Conservation (phyloP, 2,888 invertebrate species). For the Ptychoptera albimana region DNA sequence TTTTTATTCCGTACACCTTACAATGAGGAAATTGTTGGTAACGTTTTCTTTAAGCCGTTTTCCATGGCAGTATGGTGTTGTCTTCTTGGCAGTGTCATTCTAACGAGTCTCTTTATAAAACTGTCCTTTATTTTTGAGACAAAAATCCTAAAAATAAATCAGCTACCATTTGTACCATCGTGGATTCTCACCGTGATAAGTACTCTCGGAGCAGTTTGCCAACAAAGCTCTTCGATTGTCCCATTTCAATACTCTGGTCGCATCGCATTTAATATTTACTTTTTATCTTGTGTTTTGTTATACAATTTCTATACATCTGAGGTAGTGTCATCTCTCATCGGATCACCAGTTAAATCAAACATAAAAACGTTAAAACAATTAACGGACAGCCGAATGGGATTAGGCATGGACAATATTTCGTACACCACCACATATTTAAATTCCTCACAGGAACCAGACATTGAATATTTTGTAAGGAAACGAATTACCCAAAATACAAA, state of each 20-base stretch:
- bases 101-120: slow-evolving; percentile 24
- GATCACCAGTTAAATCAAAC: slow-evolving; percentile 34
- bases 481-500: slow-evolving; percentile 5
- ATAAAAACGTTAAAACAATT: slow-evolving; percentile 36
- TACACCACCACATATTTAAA: slow-evolving; percentile 19
- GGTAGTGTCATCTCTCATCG: slow-evolving; percentile 42
- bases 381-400: slow-evolving; percentile 34
- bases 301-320: slow-evolving; percentile 47
- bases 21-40: slow-evolving; percentile 35
- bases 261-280: slow-evolving; percentile 19
- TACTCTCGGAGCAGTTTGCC: slow-evolving; percentile 32
- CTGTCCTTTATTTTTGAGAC: slow-evolving; percentile 21
- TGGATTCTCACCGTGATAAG: slow-evolving; percentile 24
- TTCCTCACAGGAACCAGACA: slow-evolving; percentile 18
- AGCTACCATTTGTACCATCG: slow-evolving; percentile 19
- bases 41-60: slow-evolving; percentile 42
- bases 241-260: slow-evolving; percentile 31
- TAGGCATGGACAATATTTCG: slow-evolving; percentile 36
- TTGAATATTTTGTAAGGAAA: slow-evolving; percentile 11
- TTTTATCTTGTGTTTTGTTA: slow-evolving; percentile 30
- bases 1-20: slow-evolving; percentile 43
- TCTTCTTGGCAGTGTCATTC: slow-evolving; percentile 23
- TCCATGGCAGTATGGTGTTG: slow-evolving; percentile 38
- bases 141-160: slow-evolving; percentile 10
- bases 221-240: slow-evolving; percentile 31